These are phyloP conservation scores for Siderastrea radians DNA, from an alignment of 92 coral and sea anemone species.

Conservation along the genomic window DNA sequence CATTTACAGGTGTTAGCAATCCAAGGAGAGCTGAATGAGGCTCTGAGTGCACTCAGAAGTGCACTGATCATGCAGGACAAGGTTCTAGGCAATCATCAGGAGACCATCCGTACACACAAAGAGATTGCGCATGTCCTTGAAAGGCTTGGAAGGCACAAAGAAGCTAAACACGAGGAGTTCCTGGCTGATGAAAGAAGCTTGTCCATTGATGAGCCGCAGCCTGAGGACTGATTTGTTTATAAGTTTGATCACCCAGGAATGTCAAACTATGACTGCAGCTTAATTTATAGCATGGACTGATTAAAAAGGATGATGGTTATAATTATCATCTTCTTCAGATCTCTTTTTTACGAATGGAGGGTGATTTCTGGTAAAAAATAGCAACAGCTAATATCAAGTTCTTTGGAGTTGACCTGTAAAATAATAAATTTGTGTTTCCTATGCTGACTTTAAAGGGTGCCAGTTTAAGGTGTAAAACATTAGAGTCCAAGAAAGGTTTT, in stretches of 20 bases:
- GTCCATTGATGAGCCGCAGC: slow-evolving; percentile 58
- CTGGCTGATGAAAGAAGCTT: slow-evolving; percentile 58
- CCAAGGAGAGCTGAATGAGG: slow-evolving; percentile 74
- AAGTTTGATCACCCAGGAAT: background rate
- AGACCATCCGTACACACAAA: slow-evolving; percentile 67
- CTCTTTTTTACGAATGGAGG: no score
- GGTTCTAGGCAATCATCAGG: slow-evolving; percentile 88
- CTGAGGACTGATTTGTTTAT: slow-evolving; percentile 38
- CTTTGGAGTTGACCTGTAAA: no score
- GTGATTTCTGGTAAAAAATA: no score
- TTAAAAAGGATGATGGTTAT: no score
- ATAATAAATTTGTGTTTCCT: no score
- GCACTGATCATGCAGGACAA: slow-evolving; percentile 91
- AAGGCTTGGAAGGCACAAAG: slow-evolving; percentile 80
- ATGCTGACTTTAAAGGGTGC: no score
- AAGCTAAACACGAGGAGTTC: slow-evolving; percentile 81
- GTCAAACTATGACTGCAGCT: background rate
- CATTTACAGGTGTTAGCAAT: slow-evolving; percentile 48
- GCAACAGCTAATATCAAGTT: no score
- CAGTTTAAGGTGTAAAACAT: no score
- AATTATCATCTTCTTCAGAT: no score
- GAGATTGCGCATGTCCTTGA: slow-evolving; percentile 77
- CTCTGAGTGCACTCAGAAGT: slow-evolving; percentile 75
- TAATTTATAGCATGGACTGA: background rate
- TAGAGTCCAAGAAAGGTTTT: no score